These are phyloP conservation scores for Drosophila hawaiiensis DNA, from an alignment of 2,888 invertebrate species.

Conservation along the genomic window DNA sequence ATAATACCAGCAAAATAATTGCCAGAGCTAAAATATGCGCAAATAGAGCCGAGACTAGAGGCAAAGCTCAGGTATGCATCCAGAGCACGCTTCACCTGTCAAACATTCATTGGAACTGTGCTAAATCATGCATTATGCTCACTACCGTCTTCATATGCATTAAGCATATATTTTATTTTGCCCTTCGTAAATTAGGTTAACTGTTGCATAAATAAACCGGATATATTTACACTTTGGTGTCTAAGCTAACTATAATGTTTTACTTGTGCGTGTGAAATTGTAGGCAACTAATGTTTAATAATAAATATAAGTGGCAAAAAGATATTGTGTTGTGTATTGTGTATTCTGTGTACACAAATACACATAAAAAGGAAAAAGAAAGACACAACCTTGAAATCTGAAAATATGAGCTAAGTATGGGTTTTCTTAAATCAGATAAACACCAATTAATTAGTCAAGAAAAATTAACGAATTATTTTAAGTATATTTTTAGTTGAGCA, in stretches of 20 bases:
- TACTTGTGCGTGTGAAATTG: neutral
- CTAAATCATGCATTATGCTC: neutral
- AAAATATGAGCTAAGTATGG: neutral
- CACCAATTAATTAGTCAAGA: neutral
- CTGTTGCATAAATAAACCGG: neutral
- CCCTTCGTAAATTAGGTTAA: neutral
- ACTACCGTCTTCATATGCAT: neutral
- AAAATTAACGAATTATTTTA: neutral
- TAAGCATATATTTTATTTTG: neutral
- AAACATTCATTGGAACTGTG: neutral
- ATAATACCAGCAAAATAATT: conserved; percentile 1
- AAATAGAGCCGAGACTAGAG: neutral
- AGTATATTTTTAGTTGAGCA: neutral
- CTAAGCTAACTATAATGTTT: neutral
- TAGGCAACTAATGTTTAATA: neutral
- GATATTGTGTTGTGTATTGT: neutral
- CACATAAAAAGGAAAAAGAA: neutral
- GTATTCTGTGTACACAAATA: neutral
- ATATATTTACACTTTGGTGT: conserved; percentile 3
- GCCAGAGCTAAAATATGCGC: neutral
- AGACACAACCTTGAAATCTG: neutral
- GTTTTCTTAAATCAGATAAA: neutral
- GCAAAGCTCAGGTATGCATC: neutral
- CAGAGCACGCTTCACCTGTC: neutral
- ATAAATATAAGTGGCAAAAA: neutral